Evolutionary conservation across 1,140 invertebrate genomes (phyloP), one percentile per base, ranked within the genome.

Genomic region (Drusus annulatus): DNA sequence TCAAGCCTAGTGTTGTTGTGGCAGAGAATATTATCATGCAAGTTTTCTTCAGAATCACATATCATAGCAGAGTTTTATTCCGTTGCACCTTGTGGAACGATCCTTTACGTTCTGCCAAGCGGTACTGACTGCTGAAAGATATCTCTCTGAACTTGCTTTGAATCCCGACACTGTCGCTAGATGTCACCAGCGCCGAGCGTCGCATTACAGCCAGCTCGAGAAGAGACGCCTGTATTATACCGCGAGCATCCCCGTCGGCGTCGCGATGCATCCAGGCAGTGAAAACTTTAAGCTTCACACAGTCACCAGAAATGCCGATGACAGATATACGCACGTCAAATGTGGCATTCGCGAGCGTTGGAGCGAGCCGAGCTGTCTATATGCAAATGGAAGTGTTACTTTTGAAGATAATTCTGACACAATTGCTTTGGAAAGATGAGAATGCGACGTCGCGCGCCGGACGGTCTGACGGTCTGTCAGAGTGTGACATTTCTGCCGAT

Each of bases 271-370:
- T 8, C 31, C 16, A n/a, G 7, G 68, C 68, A 65, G 23, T 15
- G 23, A 31, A 36, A 65, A 60, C 56, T 60, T 3, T 36, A 68
- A n/a, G 25, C 63, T 45, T 23, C 19, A 15, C 68, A 36, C 36
- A 8, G 56, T 21, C 17, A 19, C 21, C 16, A 56, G 68, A 80
- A 56, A 45, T 15, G 52, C 60, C 65, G 81, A 31, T 77, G 81
- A 82, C 69, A 82, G 81, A 82, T 82, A 77, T 77, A 82, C 78
- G 78, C 69, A n/a, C 54, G 76, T 81, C 80, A 63, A 76, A 69
- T 45, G 28, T 31, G 28, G 19, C 36, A 36, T 21, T 54, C 77
- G 65, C 63, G 21, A 78, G 77, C 77, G 25, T 15, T 16, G 62
- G 45, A 65, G 58, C 60, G 21, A n/a, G 56, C 15, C 68, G 25